Evolutionary conservation across 1,140 invertebrate species (phyloP).

Genomic region (Ceratina calcarata): DNA sequence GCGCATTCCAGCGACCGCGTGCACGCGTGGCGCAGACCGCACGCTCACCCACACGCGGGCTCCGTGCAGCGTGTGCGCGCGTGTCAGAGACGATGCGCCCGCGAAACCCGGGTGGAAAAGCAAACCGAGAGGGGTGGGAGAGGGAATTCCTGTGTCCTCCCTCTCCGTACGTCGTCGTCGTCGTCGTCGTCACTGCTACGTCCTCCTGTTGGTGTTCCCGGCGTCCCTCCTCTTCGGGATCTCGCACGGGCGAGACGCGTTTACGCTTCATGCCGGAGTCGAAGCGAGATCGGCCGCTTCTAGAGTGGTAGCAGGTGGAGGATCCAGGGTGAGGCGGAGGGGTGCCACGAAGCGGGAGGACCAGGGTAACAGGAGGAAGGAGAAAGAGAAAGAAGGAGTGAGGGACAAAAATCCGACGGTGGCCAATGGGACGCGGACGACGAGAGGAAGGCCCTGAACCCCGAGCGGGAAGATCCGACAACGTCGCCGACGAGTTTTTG

Average conservation of each 20-base stretch:
- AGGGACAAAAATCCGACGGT: conserved; percentile 61
- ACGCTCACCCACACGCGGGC: conserved; percentile 6
- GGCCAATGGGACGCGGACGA: conserved; percentile 66
- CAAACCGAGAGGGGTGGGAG: conserved; percentile 50
- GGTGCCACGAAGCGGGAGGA: conserved; percentile 19
- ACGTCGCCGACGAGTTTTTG: conserved; percentile 74
- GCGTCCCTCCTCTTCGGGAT: too few relatives aligned
- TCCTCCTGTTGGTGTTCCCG: not conserved
- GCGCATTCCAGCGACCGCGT: not conserved
- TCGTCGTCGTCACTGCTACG: conserved; percentile 21
- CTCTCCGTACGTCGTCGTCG: not conserved
- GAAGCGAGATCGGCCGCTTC: conserved; percentile 43
- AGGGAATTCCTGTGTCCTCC: conserved; percentile 69
- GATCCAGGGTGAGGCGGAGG: conserved; percentile 32
- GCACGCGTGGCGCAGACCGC: not conserved
- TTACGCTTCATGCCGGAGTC: conserved; percentile 40
- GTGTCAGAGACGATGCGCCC: conserved; percentile 65
- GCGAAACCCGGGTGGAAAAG: conserved; percentile 68
- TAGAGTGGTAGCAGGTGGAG: conserved; percentile 62
- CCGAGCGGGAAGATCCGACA: conserved; percentile 74
- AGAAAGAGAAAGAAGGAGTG: conserved; percentile 43
- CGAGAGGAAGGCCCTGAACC: conserved; percentile 59
- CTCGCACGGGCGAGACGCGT: conserved; percentile 35
- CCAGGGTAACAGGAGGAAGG: conserved; percentile 38
- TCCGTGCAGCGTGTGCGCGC: not conserved